These are phyloP conservation scores for Nylanderia fulva DNA, from an alignment of 1,140 invertebrate species.

Conservation along the genomic window DNA sequence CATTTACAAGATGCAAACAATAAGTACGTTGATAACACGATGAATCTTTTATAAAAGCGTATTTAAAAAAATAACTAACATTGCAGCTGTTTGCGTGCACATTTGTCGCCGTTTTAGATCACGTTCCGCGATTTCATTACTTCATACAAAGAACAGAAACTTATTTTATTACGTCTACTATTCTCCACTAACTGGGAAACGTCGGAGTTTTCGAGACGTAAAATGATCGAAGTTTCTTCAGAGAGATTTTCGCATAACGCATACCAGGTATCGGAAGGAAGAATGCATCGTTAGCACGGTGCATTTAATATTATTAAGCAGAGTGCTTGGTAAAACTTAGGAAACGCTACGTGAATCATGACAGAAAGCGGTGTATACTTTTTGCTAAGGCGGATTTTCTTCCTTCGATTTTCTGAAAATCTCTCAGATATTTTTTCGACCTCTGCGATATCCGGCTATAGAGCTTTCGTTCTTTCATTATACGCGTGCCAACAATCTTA, in stretches of 20 bases:
- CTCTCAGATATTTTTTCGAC: not conserved
- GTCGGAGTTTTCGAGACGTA: not conserved
- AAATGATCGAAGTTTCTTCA: not conserved
- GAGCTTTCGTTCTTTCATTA: not conserved
- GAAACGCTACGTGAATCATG: not conserved
- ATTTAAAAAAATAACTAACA: not conserved
- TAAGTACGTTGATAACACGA: not conserved
- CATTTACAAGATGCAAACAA: not conserved
- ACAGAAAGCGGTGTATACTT: not conserved
- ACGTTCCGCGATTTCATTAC: conserved; percentile 15
- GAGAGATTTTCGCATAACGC: not conserved
- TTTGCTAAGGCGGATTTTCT: not conserved
- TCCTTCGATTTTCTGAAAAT: not conserved
- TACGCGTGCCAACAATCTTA: too few relatives aligned
- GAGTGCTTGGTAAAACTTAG: not conserved
- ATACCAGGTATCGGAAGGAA: not conserved
- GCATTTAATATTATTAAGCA: not conserved
- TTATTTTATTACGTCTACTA: conserved; percentile 29
- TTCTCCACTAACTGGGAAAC: not conserved
- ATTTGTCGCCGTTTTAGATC: not conserved
- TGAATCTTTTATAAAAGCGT: not conserved
- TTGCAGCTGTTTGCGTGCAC: conserved; percentile 3
- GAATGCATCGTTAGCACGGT: not conserved
- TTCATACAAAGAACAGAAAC: not conserved
- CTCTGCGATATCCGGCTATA: not conserved